A percentile compares a stretch with the other conserved stretches of the same genome.
Evolutionary conservation across 2,113 vertebrate genomes (phyloP).

Genomic region (Ophiodon elongatus): DNA sequence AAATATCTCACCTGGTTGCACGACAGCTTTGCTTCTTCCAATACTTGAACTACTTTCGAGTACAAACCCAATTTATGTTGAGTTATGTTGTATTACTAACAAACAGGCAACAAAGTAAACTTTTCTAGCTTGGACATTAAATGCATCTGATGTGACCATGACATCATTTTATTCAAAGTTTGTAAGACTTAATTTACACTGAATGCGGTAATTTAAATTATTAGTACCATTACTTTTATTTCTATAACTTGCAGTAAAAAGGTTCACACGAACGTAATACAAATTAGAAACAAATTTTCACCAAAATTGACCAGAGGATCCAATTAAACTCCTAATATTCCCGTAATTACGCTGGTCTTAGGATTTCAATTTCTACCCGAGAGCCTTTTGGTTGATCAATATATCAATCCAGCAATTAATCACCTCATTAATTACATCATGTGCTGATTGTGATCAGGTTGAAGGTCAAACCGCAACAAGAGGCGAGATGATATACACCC

Average conservation of each 20-base stretch:
- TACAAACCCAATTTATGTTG: not conserved
- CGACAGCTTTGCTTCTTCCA: not conserved
- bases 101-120: not conserved
- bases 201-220: not conserved
- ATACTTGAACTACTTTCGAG: not conserved
- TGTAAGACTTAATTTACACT: not conserved
- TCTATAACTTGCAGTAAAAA: not conserved
- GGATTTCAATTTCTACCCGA: conserved; percentile 36
- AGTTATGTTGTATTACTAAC: not conserved
- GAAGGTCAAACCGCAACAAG: conserved; percentile 48
- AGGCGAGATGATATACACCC: not conserved
- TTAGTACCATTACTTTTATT: not conserved
- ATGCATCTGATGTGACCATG: not conserved
- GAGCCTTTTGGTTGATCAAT: conserved; percentile 66
- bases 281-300: conserved; percentile 20
- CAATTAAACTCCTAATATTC: conserved; percentile 57
- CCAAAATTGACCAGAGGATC: conserved; percentile 12
- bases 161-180: not conserved
- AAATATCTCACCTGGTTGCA: not conserved
- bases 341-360: conserved; percentile 49
- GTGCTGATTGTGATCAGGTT: conserved; percentile 60
- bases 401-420: conserved; percentile 81
- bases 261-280: not conserved
- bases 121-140: not conserved
- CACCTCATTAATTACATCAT: conserved; percentile 76